Conservation (phyloP, 2,888 invertebrate genomes). For the Drosophila ochracea region DNA sequence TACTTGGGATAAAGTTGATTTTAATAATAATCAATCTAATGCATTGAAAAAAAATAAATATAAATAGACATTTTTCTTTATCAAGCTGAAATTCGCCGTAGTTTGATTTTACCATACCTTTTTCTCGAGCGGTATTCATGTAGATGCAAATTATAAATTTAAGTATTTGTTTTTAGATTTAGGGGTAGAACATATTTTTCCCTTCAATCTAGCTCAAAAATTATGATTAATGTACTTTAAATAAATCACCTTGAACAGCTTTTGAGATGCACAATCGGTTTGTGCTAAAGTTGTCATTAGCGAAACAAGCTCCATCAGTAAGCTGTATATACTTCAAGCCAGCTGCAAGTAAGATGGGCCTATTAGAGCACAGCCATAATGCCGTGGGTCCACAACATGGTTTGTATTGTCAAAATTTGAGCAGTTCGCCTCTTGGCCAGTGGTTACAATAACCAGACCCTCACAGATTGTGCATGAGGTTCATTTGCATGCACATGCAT, state of each 20-base stretch:
- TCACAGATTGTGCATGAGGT: slow-evolving; percentile 20
- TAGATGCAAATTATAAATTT: neutral
- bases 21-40: neutral
- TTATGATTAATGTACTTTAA: neutral
- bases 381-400: slow-evolving; percentile 12
- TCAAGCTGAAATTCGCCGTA: neutral
- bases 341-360: slow-evolving; percentile 17
- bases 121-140: neutral
- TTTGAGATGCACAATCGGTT: neutral
- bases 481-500: slow-evolving; percentile 50
- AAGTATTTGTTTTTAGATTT: neutral
- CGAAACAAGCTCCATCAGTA: slow-evolving; percentile 13
- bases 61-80: neutral
- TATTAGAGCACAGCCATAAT: slow-evolving; percentile 1
- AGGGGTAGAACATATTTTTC: neutral
- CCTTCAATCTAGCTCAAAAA: neutral
- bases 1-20: neutral
- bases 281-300: slow-evolving; percentile 13
- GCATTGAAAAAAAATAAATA: neutral
- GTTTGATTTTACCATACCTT: too few species aligned
- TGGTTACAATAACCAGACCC: slow-evolving; percentile 21
- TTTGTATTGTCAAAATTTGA: slow-evolving; percentile 41
- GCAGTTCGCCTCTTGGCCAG: slow-evolving; percentile 14
- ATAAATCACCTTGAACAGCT: slow-evolving; percentile 4
- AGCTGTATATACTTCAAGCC: neutral